Conservation (phyloP, 2,888 invertebrate genomes). For the Clitarchus hookeri region DNA sequence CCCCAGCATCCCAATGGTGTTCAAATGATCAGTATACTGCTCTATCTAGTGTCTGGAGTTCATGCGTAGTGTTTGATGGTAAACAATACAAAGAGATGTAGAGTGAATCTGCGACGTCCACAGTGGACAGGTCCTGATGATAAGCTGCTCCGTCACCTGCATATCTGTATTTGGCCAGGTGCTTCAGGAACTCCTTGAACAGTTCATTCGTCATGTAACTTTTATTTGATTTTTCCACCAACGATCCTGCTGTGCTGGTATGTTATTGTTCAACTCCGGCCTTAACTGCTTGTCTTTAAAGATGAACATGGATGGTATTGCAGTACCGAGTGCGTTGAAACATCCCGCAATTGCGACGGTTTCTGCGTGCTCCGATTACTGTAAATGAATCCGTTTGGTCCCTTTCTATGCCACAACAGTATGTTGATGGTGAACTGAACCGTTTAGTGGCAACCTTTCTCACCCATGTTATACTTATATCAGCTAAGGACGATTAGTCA, state of each 20-base stretch:
- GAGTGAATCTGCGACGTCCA: not conserved
- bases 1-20: conserved; percentile 43
- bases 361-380: conserved; percentile 37
- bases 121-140: conserved; percentile 31
- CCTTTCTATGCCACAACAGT: conserved; percentile 34
- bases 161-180: not conserved
- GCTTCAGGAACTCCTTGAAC: conserved; percentile 10
- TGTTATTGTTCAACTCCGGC: not conserved
- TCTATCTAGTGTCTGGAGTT: conserved; percentile 27
- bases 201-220: not conserved
- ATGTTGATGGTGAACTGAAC: conserved; percentile 32
- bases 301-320: conserved; percentile 4
- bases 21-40: conserved; percentile 39
- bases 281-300: not conserved
- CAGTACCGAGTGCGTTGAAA: conserved; percentile 22
- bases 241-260: not conserved
- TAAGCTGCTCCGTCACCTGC: not conserved
- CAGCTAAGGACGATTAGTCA: conserved; percentile 44
- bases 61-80: conserved; percentile 30
- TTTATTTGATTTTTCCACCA: not conserved
- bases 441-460: conserved; percentile 35
- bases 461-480: conserved; percentile 48
- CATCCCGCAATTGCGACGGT: conserved; percentile 19
- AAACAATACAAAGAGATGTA: not conserved
- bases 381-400: conserved; percentile 30